Base-by-base conservation (phyloP, 1,140 invertebrate genomes). In the Tetragnatha versicolor region DNA sequence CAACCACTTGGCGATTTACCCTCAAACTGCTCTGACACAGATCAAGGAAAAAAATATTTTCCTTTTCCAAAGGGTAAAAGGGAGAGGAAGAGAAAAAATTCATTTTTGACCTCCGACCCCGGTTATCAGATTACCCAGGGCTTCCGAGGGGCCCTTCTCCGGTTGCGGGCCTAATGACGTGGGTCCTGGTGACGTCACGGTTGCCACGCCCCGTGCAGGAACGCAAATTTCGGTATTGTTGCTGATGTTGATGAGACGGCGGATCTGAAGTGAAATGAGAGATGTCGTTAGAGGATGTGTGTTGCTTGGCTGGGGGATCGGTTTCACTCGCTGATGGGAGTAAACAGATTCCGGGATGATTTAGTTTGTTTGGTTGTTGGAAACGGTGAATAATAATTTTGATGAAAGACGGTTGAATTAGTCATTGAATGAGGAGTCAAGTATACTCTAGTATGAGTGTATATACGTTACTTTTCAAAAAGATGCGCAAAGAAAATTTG, bases 61-160 rank as follows among this genome's bases (percentile, higher is more conserved):
- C 42, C 45, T 75, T 63, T 75, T 63, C 58, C 27, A 63, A 75
- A 63, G 72, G 53, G 70, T 25, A 69, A 49, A 29, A 7, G 35
- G 25, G 35, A 65, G 33, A 65, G 25, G 45, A 63, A 29, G 27
- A 42, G 33, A 70, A 70, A 65, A 65, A 45, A 12, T 10, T 35
- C 27, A 35, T 70, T 69, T 53, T 63, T 75, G 72, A 75, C 55
- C 72, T 45, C 55, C 29, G 72, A 75, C 72, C 72, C 51, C 42
- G n/a, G 29, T 75, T 75, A 75, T 75, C 72, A 75, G 72, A 75
- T 75, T 75, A 37, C 72, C 58, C 55, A 42, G 72, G 72, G 68
- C 51, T 51, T 63, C 45, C 37, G 49, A 66, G 39, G 69, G 69
- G 51, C 42, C 72, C 72, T 75, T 75, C 72, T 75, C 72, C 29